These are phyloP conservation scores for Mus musculus DNA, from an alignment of 2,113 vertebrate genomes.

Conservation along the genomic window DNA sequence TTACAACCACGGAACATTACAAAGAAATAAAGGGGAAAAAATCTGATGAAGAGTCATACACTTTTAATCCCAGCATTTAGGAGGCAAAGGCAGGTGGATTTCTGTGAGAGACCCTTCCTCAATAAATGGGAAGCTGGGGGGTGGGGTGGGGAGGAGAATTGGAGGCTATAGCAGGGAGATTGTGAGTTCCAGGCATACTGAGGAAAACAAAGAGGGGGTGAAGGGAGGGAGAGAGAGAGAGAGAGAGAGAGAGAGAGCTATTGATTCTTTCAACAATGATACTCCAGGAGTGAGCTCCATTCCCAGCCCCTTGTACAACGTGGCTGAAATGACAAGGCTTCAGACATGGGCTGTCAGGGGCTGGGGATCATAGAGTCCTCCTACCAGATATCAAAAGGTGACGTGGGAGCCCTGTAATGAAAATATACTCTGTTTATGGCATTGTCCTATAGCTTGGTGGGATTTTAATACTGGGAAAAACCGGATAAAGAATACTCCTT, in stretches of 20 bases:
- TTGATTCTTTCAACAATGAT: background rate
- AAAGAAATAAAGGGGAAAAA: background rate
- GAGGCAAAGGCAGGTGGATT: background rate
- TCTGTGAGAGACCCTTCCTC: background rate
- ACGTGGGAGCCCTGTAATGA: background rate
- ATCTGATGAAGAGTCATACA: background rate
- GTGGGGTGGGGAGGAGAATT: background rate
- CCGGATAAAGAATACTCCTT: background rate
- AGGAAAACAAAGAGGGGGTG: background rate
- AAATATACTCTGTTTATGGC: background rate
- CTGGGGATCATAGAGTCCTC: background rate
- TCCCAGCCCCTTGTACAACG: constrained; percentile 9
- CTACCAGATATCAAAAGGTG: background rate
- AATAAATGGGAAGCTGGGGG: background rate
- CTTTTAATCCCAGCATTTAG: background rate
- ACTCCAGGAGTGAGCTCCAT: background rate
- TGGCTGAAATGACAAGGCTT: constrained; percentile 38
- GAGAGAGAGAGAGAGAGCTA: background rate
- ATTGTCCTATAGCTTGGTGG: background rate
- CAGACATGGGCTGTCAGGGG: background rate
- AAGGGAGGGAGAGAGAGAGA: rapidly evolving
- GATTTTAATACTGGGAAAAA: background rate
- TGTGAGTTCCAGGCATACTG: background rate
- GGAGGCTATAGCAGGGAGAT: no score
- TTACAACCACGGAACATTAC: background rate